Evolutionary conservation across 2,797 vertebrate genomes (phyloP).

Genomic region (Lacerta bilineata): DNA sequence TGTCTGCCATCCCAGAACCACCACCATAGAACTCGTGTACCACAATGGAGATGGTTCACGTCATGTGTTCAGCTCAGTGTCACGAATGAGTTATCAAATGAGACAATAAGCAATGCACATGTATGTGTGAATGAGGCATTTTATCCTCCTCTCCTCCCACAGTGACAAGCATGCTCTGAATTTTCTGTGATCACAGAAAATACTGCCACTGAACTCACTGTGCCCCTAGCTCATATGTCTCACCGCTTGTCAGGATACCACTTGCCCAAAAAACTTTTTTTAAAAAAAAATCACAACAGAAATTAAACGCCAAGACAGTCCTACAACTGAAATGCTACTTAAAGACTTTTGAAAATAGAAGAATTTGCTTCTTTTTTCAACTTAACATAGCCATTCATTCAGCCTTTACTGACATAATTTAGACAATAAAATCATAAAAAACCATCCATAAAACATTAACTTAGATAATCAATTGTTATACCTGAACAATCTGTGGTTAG

Average conservation of each 20-base stretch:
- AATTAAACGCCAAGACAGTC: background rate
- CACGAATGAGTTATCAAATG: background rate
- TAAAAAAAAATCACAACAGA: background rate
- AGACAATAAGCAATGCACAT: background rate
- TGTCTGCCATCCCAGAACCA: no score
- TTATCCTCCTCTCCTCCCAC: background rate
- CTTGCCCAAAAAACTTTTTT: no score
- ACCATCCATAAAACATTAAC: no score
- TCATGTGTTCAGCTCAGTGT: background rate
- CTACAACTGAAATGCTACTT: background rate
- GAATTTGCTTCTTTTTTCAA: background rate
- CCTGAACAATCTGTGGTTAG: no score
- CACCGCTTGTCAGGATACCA: background rate
- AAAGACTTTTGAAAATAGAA: background rate
- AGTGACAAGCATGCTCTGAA: background rate
- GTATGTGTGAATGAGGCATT: background rate
- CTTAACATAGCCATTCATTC: no score
- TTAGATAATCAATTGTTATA: no score
- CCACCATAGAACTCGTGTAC: no score
- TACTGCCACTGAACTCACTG: background rate
- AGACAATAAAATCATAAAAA: no score
- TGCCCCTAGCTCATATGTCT: background rate
- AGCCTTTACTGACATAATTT: no score
- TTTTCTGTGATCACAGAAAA: background rate
- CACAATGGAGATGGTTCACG: background rate